Evolutionary conservation across 1,140 invertebrate genomes (phyloP).

Genomic region (Tribolium castaneum): DNA sequence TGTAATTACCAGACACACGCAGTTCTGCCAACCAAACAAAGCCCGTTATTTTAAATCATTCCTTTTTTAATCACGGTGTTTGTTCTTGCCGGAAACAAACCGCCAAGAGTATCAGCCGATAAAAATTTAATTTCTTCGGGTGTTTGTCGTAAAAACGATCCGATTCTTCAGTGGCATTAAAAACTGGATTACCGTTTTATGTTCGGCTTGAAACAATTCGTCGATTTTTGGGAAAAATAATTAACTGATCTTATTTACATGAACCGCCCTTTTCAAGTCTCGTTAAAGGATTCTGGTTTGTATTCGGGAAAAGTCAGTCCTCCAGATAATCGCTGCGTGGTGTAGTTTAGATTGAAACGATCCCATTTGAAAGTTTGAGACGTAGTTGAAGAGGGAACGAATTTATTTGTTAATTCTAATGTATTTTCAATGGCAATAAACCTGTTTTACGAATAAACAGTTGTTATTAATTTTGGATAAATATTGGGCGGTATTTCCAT

Average conservation of each 20-base stretch:
- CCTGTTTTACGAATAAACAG: not conserved
- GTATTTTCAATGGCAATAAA: not conserved
- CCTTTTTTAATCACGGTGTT: not conserved
- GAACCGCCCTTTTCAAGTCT: not conserved
- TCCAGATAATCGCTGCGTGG: not conserved
- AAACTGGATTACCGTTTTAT: slow-evolving; percentile 26
- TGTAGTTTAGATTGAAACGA: not conserved
- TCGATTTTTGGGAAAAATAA: not conserved
- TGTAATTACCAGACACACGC: slow-evolving; percentile 7
- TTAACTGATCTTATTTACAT: too few species aligned
- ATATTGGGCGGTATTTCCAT: not conserved
- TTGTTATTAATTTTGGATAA: not conserved
- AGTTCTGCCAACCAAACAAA: not conserved
- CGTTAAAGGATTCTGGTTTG: not conserved
- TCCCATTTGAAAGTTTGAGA: not conserved
- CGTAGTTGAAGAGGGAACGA: not conserved
- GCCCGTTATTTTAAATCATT: slow-evolving; percentile 13
- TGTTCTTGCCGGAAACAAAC: not conserved
- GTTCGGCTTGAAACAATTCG: slow-evolving; percentile 1
- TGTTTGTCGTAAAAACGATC: slow-evolving; percentile 12
- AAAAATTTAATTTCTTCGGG: slow-evolving; percentile 14
- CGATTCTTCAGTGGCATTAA: slow-evolving; percentile 14
- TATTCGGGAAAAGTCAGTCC: not conserved
- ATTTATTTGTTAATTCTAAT: not conserved
- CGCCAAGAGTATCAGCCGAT: not conserved